Conservation (phyloP, 1,140 invertebrate genomes). For the Hyles vespertilio region DNA sequence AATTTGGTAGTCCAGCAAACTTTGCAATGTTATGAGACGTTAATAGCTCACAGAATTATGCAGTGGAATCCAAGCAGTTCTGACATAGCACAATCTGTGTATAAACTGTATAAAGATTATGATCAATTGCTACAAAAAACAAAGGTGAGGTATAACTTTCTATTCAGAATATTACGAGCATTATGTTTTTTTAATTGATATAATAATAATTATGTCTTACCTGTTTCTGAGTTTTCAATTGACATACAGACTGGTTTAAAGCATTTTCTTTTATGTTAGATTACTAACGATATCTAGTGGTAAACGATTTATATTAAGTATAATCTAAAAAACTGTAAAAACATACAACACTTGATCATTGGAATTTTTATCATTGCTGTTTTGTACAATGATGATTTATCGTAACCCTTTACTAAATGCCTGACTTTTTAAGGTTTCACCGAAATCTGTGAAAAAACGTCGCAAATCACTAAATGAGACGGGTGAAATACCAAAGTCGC, state of each 20-base stretch:
- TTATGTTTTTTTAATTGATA: too few relatives aligned
- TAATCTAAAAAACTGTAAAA: too few relatives aligned
- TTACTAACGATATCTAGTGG: too few relatives aligned
- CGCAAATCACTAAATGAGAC: conserved; percentile 48
- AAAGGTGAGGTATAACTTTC: conserved; percentile 46
- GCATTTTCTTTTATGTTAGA: too few relatives aligned
- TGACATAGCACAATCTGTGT: conserved; percentile 43
- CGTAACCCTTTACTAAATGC: conserved; percentile 2
- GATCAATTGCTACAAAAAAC: conserved; percentile 65
- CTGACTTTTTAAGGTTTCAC: conserved; percentile 33
- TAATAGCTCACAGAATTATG: conserved; percentile 70
- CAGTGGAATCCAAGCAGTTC: conserved; percentile 59
- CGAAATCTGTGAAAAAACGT: conserved; percentile 47
- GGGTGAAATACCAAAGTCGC: conserved; percentile 36
- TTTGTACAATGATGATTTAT: too few relatives aligned
- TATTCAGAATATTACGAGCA: too few relatives aligned
- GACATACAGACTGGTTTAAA: too few relatives aligned
- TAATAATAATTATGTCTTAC: too few relatives aligned
- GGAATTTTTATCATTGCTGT: too few relatives aligned
- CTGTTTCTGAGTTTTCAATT: too few relatives aligned
- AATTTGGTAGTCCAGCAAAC: conserved; percentile 64
- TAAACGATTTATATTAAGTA: too few relatives aligned
- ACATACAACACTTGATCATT: too few relatives aligned
- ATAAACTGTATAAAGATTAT: conserved; percentile 68
- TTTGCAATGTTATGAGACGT: conserved; percentile 69